Evolutionary conservation across 2,113 vertebrate genomes (phyloP), one percentile per base, ranked within the genome.

Genomic region (Tachysurus fulvidraco): DNA sequence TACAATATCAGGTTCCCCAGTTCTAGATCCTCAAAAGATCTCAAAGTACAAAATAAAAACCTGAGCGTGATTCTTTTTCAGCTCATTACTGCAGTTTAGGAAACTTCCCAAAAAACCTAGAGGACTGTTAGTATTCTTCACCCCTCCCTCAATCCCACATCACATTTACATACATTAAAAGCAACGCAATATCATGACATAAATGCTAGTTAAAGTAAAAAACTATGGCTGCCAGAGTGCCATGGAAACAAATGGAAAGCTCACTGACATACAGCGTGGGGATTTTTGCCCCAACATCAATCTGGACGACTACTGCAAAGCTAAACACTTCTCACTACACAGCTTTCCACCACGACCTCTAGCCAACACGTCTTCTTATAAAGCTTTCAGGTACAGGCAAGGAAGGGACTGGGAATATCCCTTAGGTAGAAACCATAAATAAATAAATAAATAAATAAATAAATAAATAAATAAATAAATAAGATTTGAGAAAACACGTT

Each of bases 101-200:
- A 88, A 88, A 90, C 71, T 52, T 78, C 71, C 88, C 86, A 88
- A 86, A 83, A 90, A 89, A 85, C 65, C 59, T 83, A 76, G 76
- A 87, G 83, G 81, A 88, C 88, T 84, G 65, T 80, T 83, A 74
- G 74, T 83, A 82, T 73, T 84, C 69, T 65, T 46, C 60, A 44
- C 67, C 52, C 78, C 67, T 30, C 30, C 84, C 41, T 77, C 81
- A 16, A 69, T 17, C 81, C 62, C 60, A 86, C 85, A 46, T 86
- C 88, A 90, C 86, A 84, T 83, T 81, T 80, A 90, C 88, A 87
- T 84, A 90, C 90, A 90, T 86, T 88, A 89, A 89, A 84, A 89
- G 88, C 86, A 90, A 90, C 85, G 83, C 89, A 83, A 87, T 90
- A 87, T 87, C 89, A 83, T 84, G 84, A 86, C 89, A 89, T 84